These are phyloP conservation scores for Lethenteron reissneri DNA, from an alignment of 2,113 vertebrate species.

Conservation along the genomic window DNA sequence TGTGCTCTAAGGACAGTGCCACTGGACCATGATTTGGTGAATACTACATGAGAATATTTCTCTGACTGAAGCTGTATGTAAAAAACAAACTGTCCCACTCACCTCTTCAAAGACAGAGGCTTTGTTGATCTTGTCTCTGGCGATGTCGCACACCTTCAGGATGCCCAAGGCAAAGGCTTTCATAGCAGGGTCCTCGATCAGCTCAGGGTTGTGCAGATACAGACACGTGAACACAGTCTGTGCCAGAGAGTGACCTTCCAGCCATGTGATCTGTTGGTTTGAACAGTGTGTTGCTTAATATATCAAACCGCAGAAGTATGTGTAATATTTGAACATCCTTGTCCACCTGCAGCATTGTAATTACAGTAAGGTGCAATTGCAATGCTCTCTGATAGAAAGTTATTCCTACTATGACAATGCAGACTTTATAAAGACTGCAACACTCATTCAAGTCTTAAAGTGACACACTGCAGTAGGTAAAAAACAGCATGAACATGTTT, in stretches of 20 bases:
- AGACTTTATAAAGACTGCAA: too few species aligned
- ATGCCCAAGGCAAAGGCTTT: constrained; percentile 90
- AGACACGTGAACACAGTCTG: constrained; percentile 98
- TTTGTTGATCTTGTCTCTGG: constrained; percentile 95
- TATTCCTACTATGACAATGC: too few species aligned
- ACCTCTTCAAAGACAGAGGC: constrained; percentile 97
- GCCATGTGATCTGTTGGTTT: constrained; percentile 63
- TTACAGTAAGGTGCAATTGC: too few species aligned
- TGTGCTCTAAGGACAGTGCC: too few species aligned
- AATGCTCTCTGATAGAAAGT: too few species aligned
- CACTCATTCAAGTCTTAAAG: too few species aligned
- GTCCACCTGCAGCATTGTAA: too few species aligned
- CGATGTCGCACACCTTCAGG: constrained; percentile 91
- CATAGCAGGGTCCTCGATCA: constrained; percentile 85
- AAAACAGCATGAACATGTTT: background rate
- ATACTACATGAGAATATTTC: background rate
- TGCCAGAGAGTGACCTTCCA: constrained; percentile 89
- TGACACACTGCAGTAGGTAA: too few species aligned
- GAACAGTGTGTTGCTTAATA: background rate
- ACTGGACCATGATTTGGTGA: too few species aligned
- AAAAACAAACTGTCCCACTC: constrained; percentile 10
- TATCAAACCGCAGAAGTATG: too few species aligned
- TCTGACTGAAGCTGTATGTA: background rate
- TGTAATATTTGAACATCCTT: too few species aligned
- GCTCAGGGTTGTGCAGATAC: constrained; percentile 90